Percentiles rank a stretch among this genome's conserved stretches.
phyloP scores from a whole-genome alignment of 2,888 invertebrate species.

The Xiphydria camelus region DNA sequence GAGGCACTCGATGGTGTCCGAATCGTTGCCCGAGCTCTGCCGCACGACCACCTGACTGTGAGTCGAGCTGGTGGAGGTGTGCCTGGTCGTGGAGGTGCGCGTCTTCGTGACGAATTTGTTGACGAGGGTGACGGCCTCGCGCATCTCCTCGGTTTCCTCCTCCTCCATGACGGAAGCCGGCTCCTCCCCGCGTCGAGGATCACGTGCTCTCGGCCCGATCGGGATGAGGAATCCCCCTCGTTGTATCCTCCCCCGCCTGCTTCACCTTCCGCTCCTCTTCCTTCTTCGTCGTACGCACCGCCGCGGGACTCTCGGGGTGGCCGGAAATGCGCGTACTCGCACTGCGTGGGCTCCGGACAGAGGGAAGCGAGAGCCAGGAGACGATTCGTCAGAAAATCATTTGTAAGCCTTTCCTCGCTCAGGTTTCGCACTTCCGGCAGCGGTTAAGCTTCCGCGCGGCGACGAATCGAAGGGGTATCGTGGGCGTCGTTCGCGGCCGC shows the following conservation, averaged over 20 bases:
- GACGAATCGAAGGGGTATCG: too few species aligned
- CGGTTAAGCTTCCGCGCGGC: too few species aligned
- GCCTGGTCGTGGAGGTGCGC: constrained; percentile 13
- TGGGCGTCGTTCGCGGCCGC: too few species aligned
- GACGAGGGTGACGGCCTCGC: constrained; percentile 27
- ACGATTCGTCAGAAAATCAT: constrained; percentile 36
- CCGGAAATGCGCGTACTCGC: too few species aligned
- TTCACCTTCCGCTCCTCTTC: too few species aligned
- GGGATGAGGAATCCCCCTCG: background rate
- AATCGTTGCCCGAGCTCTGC: constrained; percentile 37
- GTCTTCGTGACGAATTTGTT: constrained; percentile 23
- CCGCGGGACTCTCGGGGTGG: too few species aligned
- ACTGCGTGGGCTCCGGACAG: too few species aligned
- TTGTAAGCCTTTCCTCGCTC: constrained; percentile 14
- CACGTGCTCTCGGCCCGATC: background rate
- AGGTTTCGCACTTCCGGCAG: too few species aligned
- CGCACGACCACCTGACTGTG: constrained; percentile 12
- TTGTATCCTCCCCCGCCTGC: background rate
- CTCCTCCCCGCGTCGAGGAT: background rate
- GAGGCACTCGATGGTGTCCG: constrained; percentile 47
- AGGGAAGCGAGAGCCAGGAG: background rate
- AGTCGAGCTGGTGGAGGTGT: constrained; percentile 16
- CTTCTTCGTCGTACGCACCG: too few species aligned
- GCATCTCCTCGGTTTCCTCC: constrained; percentile 47
- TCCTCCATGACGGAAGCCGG: constrained; percentile 43